phyloP scores from a whole-genome alignment of 2,113 vertebrate genomes.

The Lepus timidus region DNA sequence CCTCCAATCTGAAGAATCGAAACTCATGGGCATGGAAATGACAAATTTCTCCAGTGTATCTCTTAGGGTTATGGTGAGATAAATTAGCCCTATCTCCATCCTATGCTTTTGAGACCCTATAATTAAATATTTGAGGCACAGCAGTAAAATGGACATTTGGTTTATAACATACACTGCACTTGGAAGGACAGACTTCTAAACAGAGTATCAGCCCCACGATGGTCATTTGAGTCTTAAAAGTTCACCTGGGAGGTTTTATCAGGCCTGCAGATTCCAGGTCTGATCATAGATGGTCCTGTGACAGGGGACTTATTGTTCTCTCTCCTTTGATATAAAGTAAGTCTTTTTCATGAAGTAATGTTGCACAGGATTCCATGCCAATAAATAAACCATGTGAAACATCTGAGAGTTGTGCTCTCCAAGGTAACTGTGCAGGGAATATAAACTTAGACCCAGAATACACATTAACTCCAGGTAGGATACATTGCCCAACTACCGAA shows the following conservation, averaged over 20 bases:
- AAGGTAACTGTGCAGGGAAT: not conserved
- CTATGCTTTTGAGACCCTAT: not conserved
- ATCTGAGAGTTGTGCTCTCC: not conserved
- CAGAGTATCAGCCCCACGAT: not conserved
- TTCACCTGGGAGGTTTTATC: not conserved
- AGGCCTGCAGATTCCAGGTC: not conserved
- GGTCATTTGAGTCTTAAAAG: not conserved
- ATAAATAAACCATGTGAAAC: not conserved
- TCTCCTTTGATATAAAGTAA: not conserved
- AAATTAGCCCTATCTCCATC: not conserved
- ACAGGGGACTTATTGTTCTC: not conserved
- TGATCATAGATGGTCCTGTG: not conserved
- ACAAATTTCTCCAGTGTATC: not conserved
- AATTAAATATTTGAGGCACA: not conserved
- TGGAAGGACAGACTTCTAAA: not conserved
- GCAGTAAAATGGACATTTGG: constrained; percentile 1
- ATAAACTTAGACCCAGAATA: not conserved
- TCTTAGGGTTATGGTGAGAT: not conserved
- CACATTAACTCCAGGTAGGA: not conserved
- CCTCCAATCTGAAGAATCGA: not conserved
- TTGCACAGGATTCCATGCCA: not conserved
- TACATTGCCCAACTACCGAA: not conserved
- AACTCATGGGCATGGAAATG: not conserved
- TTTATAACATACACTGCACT: not conserved
- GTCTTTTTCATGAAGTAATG: not conserved